Base-by-base conservation (phyloP, 2,113 vertebrate genomes). In the Lophura nycthemera region DNA sequence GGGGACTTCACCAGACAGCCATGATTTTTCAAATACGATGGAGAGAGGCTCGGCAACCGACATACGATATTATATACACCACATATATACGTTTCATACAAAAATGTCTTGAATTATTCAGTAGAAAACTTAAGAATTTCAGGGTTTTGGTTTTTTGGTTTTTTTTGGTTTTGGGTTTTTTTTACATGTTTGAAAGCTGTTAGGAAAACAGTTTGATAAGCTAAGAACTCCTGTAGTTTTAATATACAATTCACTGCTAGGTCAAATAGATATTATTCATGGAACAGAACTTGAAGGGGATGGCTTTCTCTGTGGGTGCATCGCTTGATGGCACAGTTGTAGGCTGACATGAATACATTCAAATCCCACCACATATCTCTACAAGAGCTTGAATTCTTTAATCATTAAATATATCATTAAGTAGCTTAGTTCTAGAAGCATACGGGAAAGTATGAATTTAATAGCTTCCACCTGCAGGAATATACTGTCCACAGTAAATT, bases 261-360 rank as follows among this genome's bases (percentile, higher is more conserved):
- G 73, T 76, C 50, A 74, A 24, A 69, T n/a, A 52, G 65, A 85
- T 63, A 64, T 71, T 90, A 93, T 91, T 88, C 73, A 75, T 64
- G 8, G 17, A 89, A 76, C 7, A 91, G 59, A 90, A 60, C n/a
- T 56, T 77, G 27, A 90, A 81, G 74, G 11, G 19, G 16, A 50
- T 18, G 75, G 32, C 60, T 70, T 54, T 66, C 6, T 79, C 63
- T 79, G 36, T 19, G 27, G n/a, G 63, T 73, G 25, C 13, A 57
- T 48, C 16, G 61, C 11, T 65, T 91, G 54, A 89, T 70, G 56
- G 14, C 30, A 87, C 54, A 83, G 47, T 48, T 85, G 63, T 57
- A 48, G 36, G 36, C 19, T 70, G 8, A 45, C 54, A 66, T 73
- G 64, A 70, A 65, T 63, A 63, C 15, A 89, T 84, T 80, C 67